Conservation (phyloP, 1,140 invertebrate genomes). For the Drosophila novamexicana region DNA sequence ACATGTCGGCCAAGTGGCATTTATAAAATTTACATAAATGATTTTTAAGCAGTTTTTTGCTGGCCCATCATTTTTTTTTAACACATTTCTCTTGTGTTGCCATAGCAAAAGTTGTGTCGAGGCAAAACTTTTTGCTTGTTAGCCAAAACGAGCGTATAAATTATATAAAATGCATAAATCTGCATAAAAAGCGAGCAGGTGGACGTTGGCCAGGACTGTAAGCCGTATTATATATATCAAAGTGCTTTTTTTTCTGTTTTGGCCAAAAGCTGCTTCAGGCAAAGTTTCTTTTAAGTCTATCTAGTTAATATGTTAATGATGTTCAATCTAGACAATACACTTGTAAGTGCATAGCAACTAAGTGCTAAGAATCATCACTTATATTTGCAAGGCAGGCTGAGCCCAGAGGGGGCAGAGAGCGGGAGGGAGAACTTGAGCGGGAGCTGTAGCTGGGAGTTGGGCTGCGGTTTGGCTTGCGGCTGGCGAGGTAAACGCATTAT, state of each 20-base stretch:
- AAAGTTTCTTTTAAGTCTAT: constrained; percentile 23
- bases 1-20: constrained; percentile 17
- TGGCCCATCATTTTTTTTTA: constrained; percentile 9
- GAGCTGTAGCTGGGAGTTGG: background rate
- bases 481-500: constrained; percentile 65
- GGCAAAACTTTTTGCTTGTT: constrained; percentile 50
- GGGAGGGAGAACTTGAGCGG: background rate
- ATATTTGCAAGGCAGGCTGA: background rate
- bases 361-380: constrained; percentile 28
- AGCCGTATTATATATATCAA: constrained; percentile 28
- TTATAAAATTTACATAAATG: constrained; percentile 61
- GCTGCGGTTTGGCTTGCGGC: background rate
- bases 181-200: constrained; percentile 10
- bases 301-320: constrained; percentile 59
- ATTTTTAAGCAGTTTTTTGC: constrained; percentile 37
- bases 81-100: constrained; percentile 22
- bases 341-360: constrained; percentile 3
- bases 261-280: background rate
- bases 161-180: constrained; percentile 57
- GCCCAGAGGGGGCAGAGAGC: background rate
- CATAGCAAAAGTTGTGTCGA: constrained; percentile 26
- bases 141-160: constrained; percentile 37
- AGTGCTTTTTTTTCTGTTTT: constrained; percentile 8
- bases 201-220: constrained; percentile 9
- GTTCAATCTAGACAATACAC: constrained; percentile 22